A percentile compares a stretch with the other conserved stretches of the same genome.
Evolutionary conservation across 2,888 invertebrate genomes (phyloP).

Genomic region (Caenorhabditis panamensis): DNA sequence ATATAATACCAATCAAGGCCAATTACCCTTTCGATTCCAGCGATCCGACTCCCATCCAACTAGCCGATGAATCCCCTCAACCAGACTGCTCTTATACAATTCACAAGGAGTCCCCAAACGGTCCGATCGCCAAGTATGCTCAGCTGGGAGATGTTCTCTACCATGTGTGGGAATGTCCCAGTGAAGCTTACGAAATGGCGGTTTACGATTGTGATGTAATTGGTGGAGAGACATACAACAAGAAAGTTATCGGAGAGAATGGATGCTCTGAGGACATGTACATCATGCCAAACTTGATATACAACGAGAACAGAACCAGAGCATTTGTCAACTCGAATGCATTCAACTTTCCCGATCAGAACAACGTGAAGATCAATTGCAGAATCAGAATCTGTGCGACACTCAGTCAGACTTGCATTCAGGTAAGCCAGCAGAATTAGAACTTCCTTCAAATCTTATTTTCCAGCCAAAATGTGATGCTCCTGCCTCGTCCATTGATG

Average conservation of each 20-base stretch:
- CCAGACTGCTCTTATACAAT: conserved; percentile 78
- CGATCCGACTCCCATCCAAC: conserved; percentile 71
- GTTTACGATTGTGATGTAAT: conserved; percentile 76
- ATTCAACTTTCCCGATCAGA: conserved; percentile 80
- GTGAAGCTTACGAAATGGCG: conserved; percentile 76
- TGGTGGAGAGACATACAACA: conserved; percentile 73
- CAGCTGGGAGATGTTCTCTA: conserved; percentile 77
- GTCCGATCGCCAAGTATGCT: conserved; percentile 73
- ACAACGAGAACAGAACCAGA: conserved; percentile 74
- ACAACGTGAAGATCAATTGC: conserved; percentile 76
- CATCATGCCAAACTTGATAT: conserved; percentile 78
- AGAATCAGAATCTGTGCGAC: conserved; percentile 77
- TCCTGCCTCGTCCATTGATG: conserved; percentile 46
- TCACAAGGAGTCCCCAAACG: conserved; percentile 78
- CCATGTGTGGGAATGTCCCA: conserved; percentile 80
- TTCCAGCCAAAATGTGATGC: conserved; percentile 55
- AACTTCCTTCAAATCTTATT: too few species aligned
- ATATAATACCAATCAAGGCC: conserved; percentile 24
- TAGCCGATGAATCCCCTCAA: conserved; percentile 65
- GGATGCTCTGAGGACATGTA: conserved; percentile 76
- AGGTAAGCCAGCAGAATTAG: conserved; percentile 11
- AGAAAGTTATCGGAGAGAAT: conserved; percentile 74
- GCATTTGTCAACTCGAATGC: conserved; percentile 77
- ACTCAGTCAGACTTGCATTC: conserved; percentile 69
- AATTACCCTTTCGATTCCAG: conserved; percentile 66